Evolutionary conservation across 2,113 vertebrate genomes (phyloP).

Genomic region (Cyprinodon variegatus): DNA sequence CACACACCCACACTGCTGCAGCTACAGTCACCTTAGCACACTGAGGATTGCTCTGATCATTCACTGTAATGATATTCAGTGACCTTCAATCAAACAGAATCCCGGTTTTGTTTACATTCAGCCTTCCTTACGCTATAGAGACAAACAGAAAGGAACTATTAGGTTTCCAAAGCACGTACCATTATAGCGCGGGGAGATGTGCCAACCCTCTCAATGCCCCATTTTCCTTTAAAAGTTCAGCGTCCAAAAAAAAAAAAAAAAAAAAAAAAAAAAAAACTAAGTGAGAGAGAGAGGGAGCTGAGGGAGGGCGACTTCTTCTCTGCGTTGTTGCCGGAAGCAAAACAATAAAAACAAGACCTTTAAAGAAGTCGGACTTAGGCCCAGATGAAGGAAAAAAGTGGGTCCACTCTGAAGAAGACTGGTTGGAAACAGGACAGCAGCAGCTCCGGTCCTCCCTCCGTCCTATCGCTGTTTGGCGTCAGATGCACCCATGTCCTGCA

Average conservation of each 20-base stretch:
- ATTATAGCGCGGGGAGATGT: conserved; percentile 83
- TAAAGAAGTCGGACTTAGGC: conserved; percentile 76
- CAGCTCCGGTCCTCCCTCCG: conserved; percentile 44
- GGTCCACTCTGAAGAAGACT: conserved; percentile 66
- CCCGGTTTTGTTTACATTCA: conserved; percentile 40
- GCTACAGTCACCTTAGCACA: conserved; percentile 25
- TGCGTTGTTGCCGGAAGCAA: conserved; percentile 82
- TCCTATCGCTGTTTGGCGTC: conserved; percentile 52
- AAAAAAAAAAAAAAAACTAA: conserved; percentile 70
- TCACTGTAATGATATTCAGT: conserved; percentile 17
- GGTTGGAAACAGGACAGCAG: conserved; percentile 48
- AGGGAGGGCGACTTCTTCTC: conserved; percentile 75
- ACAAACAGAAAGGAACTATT: conserved; percentile 72
- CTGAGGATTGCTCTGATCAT: conserved; percentile 30
- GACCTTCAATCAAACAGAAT: conserved; percentile 4
- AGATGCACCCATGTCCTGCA: conserved; percentile 62
- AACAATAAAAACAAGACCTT: conserved; percentile 66
- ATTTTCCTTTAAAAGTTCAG: conserved; percentile 83
- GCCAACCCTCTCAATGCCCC: conserved; percentile 85
- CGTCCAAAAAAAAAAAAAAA: conserved; percentile 79
- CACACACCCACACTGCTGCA: conserved; percentile 21
- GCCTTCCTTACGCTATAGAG: conserved; percentile 63
- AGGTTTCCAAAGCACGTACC: conserved; percentile 84
- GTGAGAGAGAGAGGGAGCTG: conserved; percentile 63
- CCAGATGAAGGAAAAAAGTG: conserved; percentile 64